A percentile compares a stretch with the other conserved stretches of the same genome.
Evolutionary conservation across 2,797 vertebrate genomes (phyloP).

Genomic region (Falco peregrinus): DNA sequence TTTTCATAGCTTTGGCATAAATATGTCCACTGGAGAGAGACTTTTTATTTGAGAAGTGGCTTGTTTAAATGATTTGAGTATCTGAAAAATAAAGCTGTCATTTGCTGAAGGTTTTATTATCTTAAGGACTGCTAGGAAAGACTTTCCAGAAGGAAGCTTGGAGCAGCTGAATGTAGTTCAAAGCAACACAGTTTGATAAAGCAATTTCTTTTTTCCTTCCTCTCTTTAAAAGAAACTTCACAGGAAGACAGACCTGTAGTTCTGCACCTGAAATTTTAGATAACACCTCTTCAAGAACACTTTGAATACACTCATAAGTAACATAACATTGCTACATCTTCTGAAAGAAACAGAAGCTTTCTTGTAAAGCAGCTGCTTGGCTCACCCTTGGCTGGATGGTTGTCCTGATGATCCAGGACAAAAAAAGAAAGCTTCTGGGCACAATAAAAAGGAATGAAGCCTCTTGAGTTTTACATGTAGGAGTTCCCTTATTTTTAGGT

Average conservation of each 20-base stretch:
- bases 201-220: not conserved
- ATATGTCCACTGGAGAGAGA: not conserved
- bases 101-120: not conserved
- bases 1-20: not conserved
- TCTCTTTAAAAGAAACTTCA: not conserved
- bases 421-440: not conserved
- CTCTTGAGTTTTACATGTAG: not conserved
- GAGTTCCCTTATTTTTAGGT: not conserved
- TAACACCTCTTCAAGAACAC: not conserved
- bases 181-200: not conserved
- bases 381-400: not conserved
- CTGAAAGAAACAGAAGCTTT: not conserved
- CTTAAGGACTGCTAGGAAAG: constrained; percentile 16
- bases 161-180: constrained; percentile 20
- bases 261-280: not conserved
- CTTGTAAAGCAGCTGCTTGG: not conserved
- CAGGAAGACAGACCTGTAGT: not conserved
- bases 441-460: not conserved
- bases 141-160: constrained; percentile 11
- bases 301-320: not conserved
- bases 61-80: not conserved
- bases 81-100: constrained; percentile 22
- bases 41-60: not conserved
- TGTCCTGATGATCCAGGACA: not conserved
- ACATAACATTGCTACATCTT: not conserved